Evolutionary conservation across 2,888 invertebrate genomes (phyloP).

Genomic region (Ophion ventricosus): DNA sequence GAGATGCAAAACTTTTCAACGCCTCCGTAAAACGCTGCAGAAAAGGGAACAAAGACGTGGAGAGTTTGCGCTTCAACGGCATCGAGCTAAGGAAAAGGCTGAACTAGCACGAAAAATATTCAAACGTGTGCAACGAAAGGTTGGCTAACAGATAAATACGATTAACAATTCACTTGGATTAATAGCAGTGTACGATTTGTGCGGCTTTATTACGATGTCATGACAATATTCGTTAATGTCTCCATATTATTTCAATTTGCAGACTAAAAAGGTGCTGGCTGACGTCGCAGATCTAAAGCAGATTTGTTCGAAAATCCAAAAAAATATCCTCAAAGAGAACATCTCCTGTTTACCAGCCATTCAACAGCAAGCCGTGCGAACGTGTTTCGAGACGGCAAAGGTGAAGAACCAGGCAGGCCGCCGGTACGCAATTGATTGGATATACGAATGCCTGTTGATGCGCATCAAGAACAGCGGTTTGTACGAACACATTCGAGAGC

Average conservation of each 20-base stretch:
- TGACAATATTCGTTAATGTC: no score
- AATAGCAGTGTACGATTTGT: no score
- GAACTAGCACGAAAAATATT: no score
- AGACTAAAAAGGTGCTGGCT: neutral
- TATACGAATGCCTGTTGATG: conserved; percentile 23
- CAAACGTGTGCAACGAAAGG: no score
- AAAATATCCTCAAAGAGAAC: neutral
- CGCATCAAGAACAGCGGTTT: conserved; percentile 16
- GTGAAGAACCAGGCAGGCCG: neutral
- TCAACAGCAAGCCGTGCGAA: conserved; percentile 11
- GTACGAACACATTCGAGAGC: conserved; percentile 25
- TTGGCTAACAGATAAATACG: no score
- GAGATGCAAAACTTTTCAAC: neutral
- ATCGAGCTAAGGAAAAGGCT: no score
- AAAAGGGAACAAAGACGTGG: no score
- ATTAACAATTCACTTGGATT: no score
- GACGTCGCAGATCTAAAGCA: neutral
- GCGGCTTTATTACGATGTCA: no score
- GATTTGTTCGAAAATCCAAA: neutral
- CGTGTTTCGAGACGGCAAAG: conserved; percentile 10
- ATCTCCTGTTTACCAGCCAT: neutral
- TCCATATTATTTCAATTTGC: neutral
- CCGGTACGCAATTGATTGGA: conserved; percentile 5
- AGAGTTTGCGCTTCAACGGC: no score
- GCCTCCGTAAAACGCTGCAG: neutral